Base-by-base conservation (phyloP, 2,113 vertebrate genomes). In the Brachypteracias leptosomus region DNA sequence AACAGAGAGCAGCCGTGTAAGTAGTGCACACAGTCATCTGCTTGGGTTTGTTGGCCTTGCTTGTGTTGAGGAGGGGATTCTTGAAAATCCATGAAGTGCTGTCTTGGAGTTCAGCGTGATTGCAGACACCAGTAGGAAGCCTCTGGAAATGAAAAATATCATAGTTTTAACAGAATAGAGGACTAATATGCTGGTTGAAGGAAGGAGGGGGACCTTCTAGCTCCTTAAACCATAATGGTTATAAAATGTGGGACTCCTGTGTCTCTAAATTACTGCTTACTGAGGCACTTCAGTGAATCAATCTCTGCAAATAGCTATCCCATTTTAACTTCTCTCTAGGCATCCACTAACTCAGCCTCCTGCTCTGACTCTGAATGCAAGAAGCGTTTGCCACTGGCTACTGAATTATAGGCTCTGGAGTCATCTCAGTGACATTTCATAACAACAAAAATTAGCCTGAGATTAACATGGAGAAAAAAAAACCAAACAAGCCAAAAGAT, bases 251-350 rank as follows among this genome's bases (percentile, higher is more conserved):
- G 76, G 47, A 66, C 38, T 89, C 72, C 63, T 4, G 19, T 68
- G 66, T 91, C 77, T 92, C 76, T 75, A 84, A 89, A 92, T 94
- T 74, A 85, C 81, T 94, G 81, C 65, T 89, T 80, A 59, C 74
- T 31, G 71, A 72, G 58, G 70, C 55, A 77, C 57, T 88, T 85
- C 35, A 78, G 49, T 40, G 61, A 74, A 89, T 78, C 81, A 75
- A 40, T 89, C 52, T 90, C 83, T 66, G 74, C 59, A 92, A 92
- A 93, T 19, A 81, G 82, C 67, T 66, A 73, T 49, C 52, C 44
- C 65, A 55, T 77, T 90, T 90, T 74, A 86, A 55, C 65, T 77
- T 93, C 72, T 62, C 76, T 71, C 76, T 40, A 86, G 84, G 87
- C n/a, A 87, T 57, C 65, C 38, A 58, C 89, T 76, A 91, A 71